Conservation (phyloP, 2,113 vertebrate species). For the Embiotoca jacksoni region DNA sequence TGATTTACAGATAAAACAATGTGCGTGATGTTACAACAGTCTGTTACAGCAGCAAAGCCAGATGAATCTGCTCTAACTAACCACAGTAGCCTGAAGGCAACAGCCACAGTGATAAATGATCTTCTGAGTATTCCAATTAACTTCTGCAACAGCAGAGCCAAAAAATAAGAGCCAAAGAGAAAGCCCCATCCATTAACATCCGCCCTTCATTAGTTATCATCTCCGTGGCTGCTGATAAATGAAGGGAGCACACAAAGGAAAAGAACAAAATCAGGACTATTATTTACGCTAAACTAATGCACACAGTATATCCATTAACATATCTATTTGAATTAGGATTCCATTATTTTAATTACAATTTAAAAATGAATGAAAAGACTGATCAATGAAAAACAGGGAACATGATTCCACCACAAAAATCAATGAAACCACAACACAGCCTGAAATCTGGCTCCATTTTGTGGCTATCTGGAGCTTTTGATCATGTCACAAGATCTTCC, state of each 20-base stretch:
- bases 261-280: neutral
- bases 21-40: neutral
- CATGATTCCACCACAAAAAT: conserved; percentile 6
- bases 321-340: too few species aligned
- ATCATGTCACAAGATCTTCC: too few species aligned
- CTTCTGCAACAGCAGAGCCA: conserved; percentile 52
- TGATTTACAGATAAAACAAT: neutral
- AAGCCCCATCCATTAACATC: conserved; percentile 55
- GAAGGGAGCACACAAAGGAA: neutral
- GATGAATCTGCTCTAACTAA: conserved; percentile 48
- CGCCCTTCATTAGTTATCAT: conserved; percentile 54
- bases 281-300: conserved; percentile 16
- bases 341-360: conserved; percentile 1
- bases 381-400: neutral
- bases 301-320: neutral
- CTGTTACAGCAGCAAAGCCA: conserved; percentile 5
- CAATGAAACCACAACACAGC: conserved; percentile 18
- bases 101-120: conserved; percentile 63
- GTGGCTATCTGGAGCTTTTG: too few species aligned
- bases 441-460: neutral
- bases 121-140: conserved; percentile 69
- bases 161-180: conserved; percentile 53
- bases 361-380: neutral
- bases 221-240: conserved; percentile 13
- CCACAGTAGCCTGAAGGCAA: conserved; percentile 46